Conservation (phyloP, 2,888 invertebrate genomes). For the Linyphia triangularis region DNA sequence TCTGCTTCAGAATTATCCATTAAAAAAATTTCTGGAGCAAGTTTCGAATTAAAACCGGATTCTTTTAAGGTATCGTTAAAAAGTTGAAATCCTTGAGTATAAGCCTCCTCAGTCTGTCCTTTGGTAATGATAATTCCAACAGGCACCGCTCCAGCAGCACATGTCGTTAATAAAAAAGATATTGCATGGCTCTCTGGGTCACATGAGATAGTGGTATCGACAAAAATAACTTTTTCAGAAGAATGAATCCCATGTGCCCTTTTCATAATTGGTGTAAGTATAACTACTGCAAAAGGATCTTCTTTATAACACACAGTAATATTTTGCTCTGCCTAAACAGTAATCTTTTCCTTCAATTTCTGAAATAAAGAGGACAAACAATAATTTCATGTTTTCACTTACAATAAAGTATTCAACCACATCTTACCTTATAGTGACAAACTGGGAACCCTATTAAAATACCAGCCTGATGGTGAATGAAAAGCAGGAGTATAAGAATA, state of each 20-base stretch:
- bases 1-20: neutral
- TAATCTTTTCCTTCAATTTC: constrained; percentile 15
- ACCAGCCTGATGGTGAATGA: no score
- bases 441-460: no score
- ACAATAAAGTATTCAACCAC: no score
- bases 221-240: constrained; percentile 4
- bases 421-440: no score
- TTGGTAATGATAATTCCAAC: constrained; percentile 15
- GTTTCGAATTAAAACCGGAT: neutral
- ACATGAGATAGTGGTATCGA: constrained; percentile 33
- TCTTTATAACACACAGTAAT: neutral
- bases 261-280: constrained; percentile 41
- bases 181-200: constrained; percentile 27
- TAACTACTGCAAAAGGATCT: constrained; percentile 33
- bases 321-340: neutral
- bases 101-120: constrained; percentile 23
- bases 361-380: neutral
- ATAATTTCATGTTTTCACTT: no score
- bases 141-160: constrained; percentile 33
- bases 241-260: constrained; percentile 6
- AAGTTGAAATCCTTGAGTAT: constrained; percentile 15
- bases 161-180: constrained; percentile 20
- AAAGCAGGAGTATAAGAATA: no score
- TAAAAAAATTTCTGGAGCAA: neutral
- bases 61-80: neutral